Evolutionary conservation across 1,140 invertebrate species (phyloP).

Genomic region (Rhagoletis pomonella): DNA sequence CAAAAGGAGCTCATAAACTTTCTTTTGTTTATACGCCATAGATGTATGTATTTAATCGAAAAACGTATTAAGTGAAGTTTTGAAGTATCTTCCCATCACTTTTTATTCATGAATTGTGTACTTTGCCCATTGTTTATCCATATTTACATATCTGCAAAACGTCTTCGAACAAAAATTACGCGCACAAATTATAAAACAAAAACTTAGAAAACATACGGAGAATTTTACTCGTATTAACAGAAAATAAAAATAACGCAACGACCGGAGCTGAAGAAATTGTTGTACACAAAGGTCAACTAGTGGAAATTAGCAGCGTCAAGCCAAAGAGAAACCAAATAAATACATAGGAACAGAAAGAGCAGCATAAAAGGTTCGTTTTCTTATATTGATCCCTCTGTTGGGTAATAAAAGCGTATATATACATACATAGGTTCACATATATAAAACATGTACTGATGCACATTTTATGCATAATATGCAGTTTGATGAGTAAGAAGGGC

Average conservation of each 20-base stretch:
- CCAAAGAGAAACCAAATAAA: conserved; percentile 12
- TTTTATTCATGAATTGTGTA: conserved; percentile 6
- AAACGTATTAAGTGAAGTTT: not conserved
- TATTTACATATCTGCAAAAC: not conserved
- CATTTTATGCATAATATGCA: too few species aligned
- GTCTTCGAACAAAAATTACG: not conserved
- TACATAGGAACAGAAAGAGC: not conserved
- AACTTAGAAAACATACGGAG: not conserved
- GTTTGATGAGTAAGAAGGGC: too few species aligned
- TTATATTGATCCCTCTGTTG: not conserved
- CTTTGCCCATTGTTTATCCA: not conserved
- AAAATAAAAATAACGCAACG: not conserved
- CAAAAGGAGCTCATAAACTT: too few species aligned
- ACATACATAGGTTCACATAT: not conserved
- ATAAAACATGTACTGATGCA: too few species aligned
- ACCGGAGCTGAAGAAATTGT: not conserved
- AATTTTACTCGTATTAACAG: not conserved
- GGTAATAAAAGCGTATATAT: not conserved
- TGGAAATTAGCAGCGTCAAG: not conserved
- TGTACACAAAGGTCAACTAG: not conserved
- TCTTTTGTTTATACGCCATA: too few species aligned
- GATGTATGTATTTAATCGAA: not conserved
- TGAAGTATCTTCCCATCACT: not conserved
- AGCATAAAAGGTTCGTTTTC: conserved; percentile 34
- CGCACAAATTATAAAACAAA: not conserved